These are phyloP conservation scores for Zeuzera pyrina DNA, from an alignment of 2,888 invertebrate genomes.

Conservation along the genomic window DNA sequence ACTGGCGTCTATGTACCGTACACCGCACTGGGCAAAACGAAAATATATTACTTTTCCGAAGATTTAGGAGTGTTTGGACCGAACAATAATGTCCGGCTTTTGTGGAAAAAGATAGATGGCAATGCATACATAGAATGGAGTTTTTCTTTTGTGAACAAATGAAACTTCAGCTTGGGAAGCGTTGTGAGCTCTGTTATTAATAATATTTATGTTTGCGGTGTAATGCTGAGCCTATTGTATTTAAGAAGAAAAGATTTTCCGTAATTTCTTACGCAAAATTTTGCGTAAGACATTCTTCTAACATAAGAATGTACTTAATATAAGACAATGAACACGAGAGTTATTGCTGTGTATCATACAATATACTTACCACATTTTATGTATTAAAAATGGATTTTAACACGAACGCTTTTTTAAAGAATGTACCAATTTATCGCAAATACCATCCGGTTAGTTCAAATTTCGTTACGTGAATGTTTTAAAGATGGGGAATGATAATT, in stretches of 20 bases:
- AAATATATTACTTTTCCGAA: constrained; percentile 74
- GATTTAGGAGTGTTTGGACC: constrained; percentile 75
- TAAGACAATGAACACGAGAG: no score
- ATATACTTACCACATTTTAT: no score
- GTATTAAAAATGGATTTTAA: no score
- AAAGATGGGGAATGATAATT: constrained; percentile 18
- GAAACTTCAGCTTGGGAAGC: constrained; percentile 52
- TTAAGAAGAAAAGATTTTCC: constrained; percentile 38
- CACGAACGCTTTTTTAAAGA: no score
- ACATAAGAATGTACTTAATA: constrained; percentile 5
- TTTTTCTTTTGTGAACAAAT: constrained; percentile 68
- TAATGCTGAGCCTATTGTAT: constrained; percentile 42
- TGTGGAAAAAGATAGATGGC: constrained; percentile 74
- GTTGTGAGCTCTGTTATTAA: constrained; percentile 49
- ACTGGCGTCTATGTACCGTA: constrained; percentile 53
- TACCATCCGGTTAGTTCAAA: constrained; percentile 36
- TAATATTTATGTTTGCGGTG: constrained; percentile 57
- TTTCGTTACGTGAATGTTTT: constrained; percentile 11
- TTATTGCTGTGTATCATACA: no score
- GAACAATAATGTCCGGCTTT: constrained; percentile 75
- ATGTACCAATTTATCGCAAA: constrained; percentile 27
- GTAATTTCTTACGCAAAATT: constrained; percentile 21
- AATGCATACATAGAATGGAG: constrained; percentile 66
- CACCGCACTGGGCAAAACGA: constrained; percentile 72
- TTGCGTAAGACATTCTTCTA: constrained; percentile 5